Evolutionary conservation across 30 jellyfish, hydroid and myxozoan genomes (phyloP), one percentile per base, ranked within the genome.

Genomic region (Hydractinia symbiolongicarpus): DNA sequence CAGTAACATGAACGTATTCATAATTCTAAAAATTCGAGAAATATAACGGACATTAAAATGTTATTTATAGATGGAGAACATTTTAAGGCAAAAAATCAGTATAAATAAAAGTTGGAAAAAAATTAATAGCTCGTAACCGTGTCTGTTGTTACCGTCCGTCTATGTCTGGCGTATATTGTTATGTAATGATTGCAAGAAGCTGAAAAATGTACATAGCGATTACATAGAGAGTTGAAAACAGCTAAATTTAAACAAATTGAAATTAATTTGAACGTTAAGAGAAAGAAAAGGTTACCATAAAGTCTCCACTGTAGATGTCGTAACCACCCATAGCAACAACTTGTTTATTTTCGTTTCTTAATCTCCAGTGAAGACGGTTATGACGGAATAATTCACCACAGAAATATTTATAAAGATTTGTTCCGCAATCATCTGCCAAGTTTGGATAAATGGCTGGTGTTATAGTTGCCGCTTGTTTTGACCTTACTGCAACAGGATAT

Each of bases 301-400:
- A 11, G 15, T 58, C 19, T 2, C 69, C 69, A 58, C 17, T 11
- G 17, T 58, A 13, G 19, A 0, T 13, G 19, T 58, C 3, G 19
- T 58, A 58, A 13, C 69, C 69, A 16, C 69, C 19, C 69, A 58
- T 58, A 11, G 19, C 69, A 58, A 58, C 69, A 58, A 58, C 69
- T 58, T 58, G 69, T 58, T 58, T 58, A 16, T 58, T 58, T 58
- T 58, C 69, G 19, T 58, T 58, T 58, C 69, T 13, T 58, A 11
- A 16, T 13, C 69, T 13, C 69, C 69, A 58, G 19, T 11, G 19
- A 58, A 58, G 69, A 58, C 69, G 69, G 15, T 58, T 16, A 58
- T 58, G 69, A 11, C 69, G 69, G 19, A 58, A 58, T 11, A 58
- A 16, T 58, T 58, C 69, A 30, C 44, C 44, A 30, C 44, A 30